Conservation (phyloP, 2,797 vertebrate genomes). For the Rhynchonycteris naso region DNA sequence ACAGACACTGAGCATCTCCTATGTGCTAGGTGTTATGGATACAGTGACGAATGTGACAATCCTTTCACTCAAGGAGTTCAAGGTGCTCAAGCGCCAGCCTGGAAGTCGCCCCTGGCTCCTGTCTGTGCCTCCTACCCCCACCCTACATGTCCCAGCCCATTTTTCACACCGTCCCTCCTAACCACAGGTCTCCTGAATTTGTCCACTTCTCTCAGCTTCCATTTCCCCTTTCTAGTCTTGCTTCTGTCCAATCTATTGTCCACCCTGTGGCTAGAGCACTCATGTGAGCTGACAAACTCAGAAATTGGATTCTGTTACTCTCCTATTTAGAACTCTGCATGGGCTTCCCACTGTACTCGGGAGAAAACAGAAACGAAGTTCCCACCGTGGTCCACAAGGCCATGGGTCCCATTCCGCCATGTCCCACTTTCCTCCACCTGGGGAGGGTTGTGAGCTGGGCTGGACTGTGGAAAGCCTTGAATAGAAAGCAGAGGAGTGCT, state of each 20-base stretch:
- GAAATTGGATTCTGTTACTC: not conserved
- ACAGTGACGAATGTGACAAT: not conserved
- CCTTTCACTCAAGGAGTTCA: not conserved
- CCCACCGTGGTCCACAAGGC: not conserved
- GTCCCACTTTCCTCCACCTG: not conserved
- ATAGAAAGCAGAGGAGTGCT: not conserved
- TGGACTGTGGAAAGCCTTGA: not conserved
- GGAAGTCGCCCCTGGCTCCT: rapidly evolving
- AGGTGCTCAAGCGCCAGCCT: not conserved
- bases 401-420: rapidly evolving
- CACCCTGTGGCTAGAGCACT: not conserved
- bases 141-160: rapidly evolving
- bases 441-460: not conserved
- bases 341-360: not conserved
- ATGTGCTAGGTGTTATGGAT: not conserved
- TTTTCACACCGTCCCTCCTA: not conserved
- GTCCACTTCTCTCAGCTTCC: not conserved
- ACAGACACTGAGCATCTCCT: not conserved
- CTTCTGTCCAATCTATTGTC: not conserved
- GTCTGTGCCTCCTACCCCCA: not conserved
- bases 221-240: not conserved
- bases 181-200: rapidly evolving
- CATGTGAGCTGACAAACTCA: no score
- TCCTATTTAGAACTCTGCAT: not conserved
- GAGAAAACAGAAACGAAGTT: no score